A percentile compares a stretch with the other conserved stretches of the same genome.
Conservation (phyloP, 2,888 invertebrate species). For the Syrista parreyssii region DNA sequence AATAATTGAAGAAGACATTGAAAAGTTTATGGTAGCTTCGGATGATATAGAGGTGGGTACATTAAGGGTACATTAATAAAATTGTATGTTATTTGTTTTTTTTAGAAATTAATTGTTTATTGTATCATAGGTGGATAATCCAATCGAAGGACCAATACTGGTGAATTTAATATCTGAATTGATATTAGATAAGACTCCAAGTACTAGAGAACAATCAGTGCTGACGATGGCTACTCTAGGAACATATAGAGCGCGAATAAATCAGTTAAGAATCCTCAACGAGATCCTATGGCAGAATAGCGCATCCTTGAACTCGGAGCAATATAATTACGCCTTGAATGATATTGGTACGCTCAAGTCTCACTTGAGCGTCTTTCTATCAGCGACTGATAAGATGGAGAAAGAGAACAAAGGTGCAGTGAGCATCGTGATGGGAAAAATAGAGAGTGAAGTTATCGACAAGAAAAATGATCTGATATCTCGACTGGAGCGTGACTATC, state of each 20-base stretch:
- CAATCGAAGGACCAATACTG: slow-evolving; percentile 14
- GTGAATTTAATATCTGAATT: slow-evolving; percentile 15
- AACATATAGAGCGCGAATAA: slow-evolving; percentile 67
- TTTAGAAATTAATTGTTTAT: no score
- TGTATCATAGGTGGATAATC: slow-evolving; percentile 17
- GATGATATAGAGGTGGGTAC: not conserved
- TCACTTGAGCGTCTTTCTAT: slow-evolving; percentile 38
- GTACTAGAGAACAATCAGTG: slow-evolving; percentile 32
- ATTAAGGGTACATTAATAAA: not conserved
- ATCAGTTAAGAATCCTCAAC: slow-evolving; percentile 68
- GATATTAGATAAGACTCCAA: slow-evolving; percentile 26
- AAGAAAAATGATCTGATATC: slow-evolving; percentile 17
- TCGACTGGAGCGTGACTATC: not conserved
- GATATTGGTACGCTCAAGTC: slow-evolving; percentile 43
- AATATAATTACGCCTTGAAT: slow-evolving; percentile 61
- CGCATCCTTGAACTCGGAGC: slow-evolving; percentile 66
- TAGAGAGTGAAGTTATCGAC: slow-evolving; percentile 12
- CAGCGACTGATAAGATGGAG: slow-evolving; percentile 14
- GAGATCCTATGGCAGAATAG: slow-evolving; percentile 74
- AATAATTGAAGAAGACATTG: slow-evolving; percentile 16
- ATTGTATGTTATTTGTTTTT: not conserved
- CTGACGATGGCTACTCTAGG: slow-evolving; percentile 66
- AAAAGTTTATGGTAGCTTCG: not conserved
- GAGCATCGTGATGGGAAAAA: slow-evolving; percentile 13
- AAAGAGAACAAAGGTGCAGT: slow-evolving; percentile 6